Evolutionary conservation across 2,113 vertebrate species (phyloP), one percentile per base, ranked within the genome.

Genomic region (Clarias gariepinus): DNA sequence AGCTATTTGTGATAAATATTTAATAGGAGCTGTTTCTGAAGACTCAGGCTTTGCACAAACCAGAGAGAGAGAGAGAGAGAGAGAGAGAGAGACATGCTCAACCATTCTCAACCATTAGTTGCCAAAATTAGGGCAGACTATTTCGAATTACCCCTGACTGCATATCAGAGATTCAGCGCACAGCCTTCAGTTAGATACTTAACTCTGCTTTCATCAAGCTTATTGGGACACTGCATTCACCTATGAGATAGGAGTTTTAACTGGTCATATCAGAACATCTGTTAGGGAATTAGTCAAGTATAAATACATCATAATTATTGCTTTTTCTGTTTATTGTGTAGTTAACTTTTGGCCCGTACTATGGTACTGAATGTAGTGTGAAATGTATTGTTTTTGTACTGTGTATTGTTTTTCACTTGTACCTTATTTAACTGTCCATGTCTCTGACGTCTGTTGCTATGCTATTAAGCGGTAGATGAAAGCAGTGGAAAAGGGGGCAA

Each of bases 1-100:
- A 89, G 85, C 90, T 91, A 92, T 94, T 93, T 93, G 85, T 90
- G 71, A 92, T 94, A 93, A 91, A 94, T 93, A 93, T 94, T 92
- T 93, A 68, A 94, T 93, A 85, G 86, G 90, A 90, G 87, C 90
- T 91, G 80, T 89, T 91, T 92, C 83, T 88, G 89, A 78, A 78
- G 81, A 87, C 87, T 91, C 86, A 33, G 82, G 88, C 74, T 64
- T 82, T 89, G 79, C 23, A 82, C 86, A 89, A 64, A 83, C 86
- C 85, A 81, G 69, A 66, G 33, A n/a, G n/a, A 66, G 11, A 47
- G 33, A 64, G 60, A 28, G 80, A 41, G 55, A 21, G 55, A 61
- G 78, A 10, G 53, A 58, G 77, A 30, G 52, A 58, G 53, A 33
- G 28, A 76, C 19, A 55, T 71, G 61, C 47, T 74, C 55, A 64